Conservation (phyloP, 2,888 invertebrate genomes). For the Luperina testacea region DNA sequence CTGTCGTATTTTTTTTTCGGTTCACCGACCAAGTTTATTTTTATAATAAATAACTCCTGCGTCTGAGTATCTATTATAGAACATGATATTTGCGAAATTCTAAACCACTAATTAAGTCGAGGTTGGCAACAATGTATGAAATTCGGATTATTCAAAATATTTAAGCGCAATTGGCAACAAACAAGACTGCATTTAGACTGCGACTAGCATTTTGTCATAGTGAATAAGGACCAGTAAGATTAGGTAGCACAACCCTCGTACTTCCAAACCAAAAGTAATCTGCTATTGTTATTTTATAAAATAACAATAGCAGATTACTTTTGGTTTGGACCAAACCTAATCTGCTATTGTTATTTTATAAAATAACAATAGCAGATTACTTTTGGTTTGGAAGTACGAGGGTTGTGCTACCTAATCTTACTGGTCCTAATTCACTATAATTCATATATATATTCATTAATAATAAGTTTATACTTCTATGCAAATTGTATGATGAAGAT, state of each 20-base stretch:
- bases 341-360: too few species aligned
- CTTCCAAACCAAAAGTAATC: conserved; percentile 46
- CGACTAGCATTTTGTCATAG: conserved; percentile 24
- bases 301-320: too few species aligned
- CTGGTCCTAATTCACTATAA: conserved; percentile 32
- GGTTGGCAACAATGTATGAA: not conserved
- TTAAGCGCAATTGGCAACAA: not conserved
- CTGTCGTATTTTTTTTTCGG: not conserved
- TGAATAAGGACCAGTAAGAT: conserved; percentile 24
- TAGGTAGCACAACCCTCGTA: conserved; percentile 30
- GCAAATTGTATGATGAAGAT: conserved; percentile 17
- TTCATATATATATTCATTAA: too few species aligned
- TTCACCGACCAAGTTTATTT: not conserved
- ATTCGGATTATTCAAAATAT: not conserved
- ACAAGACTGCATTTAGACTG: conserved; percentile 28
- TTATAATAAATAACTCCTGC: not conserved
- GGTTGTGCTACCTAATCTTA: conserved; percentile 28
- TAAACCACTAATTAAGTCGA: not conserved
- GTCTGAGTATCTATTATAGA: not conserved
- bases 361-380: conserved; percentile 38
- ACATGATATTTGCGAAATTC: not conserved
- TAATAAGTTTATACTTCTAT: conserved; percentile 21
- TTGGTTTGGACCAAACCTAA: too few species aligned
- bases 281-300: conserved; percentile 25
- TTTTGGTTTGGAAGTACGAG: conserved; percentile 39